Evolutionary conservation across 2,797 vertebrate genomes (phyloP).

Genomic region (Gobio occitaniae): DNA sequence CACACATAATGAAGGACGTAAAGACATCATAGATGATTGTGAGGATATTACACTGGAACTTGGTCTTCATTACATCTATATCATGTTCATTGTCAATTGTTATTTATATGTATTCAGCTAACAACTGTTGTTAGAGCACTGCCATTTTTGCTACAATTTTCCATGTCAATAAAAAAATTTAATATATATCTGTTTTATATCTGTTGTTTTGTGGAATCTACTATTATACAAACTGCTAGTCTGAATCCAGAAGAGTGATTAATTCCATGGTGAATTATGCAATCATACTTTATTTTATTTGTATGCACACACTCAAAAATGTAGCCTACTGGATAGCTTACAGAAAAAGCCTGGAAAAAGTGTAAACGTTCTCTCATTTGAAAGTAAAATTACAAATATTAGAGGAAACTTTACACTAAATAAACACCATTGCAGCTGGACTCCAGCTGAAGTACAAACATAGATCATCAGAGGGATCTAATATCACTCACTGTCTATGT

Average conservation of each 20-base stretch:
- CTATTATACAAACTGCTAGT: background rate
- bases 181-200: too few species aligned
- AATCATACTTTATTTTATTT: background rate
- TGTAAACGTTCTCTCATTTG: conserved; percentile 57
- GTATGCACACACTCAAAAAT: background rate
- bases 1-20: too few species aligned
- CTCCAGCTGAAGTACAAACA: conserved; percentile 54
- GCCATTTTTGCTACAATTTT: too few species aligned
- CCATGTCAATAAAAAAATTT: too few species aligned
- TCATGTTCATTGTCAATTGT: too few species aligned
- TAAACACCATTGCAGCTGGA: conserved; percentile 58
- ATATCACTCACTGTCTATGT: conserved; percentile 42
- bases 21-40: too few species aligned
- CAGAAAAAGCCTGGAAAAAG: background rate
- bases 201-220: background rate
- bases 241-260: background rate
- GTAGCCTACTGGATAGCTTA: background rate
- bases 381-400: conserved; percentile 56
- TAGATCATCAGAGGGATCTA: conserved; percentile 33
- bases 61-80: too few species aligned
- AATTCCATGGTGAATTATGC: background rate
- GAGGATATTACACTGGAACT: too few species aligned
- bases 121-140: too few species aligned
- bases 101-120: too few species aligned
- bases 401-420: conserved; percentile 58